phyloP scores from a whole-genome alignment of 2,888 invertebrate species.

The Trachelus stipa region DNA sequence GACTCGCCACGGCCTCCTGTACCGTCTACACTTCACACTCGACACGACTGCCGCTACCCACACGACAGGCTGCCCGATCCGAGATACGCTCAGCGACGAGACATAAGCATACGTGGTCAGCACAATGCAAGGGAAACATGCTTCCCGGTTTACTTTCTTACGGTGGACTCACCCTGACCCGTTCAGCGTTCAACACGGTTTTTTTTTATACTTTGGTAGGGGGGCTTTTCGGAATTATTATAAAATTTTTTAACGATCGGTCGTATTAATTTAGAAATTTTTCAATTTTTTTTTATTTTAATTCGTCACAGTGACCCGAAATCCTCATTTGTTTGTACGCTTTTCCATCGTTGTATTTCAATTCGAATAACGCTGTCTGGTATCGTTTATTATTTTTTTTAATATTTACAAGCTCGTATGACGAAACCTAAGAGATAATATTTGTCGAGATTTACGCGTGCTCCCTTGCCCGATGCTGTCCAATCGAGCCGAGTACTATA shows the following conservation, averaged over 20 bases:
- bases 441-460: constrained; percentile 52
- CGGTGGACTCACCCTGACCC: not conserved
- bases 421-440: constrained; percentile 45
- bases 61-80: constrained; percentile 9
- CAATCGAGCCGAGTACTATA: not conserved
- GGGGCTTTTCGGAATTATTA: not conserved
- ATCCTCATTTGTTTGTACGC: not conserved
- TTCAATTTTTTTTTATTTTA: not conserved
- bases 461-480: constrained; percentile 23
- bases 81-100: constrained; percentile 8
- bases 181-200: not conserved
- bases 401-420: constrained; percentile 33
- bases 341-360: not conserved
- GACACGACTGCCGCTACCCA: not conserved
- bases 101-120: constrained; percentile 17
- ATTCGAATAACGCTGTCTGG: not conserved
- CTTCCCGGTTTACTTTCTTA: not conserved
- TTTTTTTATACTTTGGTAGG: not conserved
- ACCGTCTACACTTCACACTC: constrained; percentile 13
- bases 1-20: not conserved
- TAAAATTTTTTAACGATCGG: not conserved
- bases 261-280: too few species aligned
- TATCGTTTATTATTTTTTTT: constrained; percentile 16
- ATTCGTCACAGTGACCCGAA: not conserved
- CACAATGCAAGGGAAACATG: constrained; percentile 17